Evolutionary conservation across 1,140 invertebrate species (phyloP), one percentile per base, ranked within the genome.

Genomic region (Cyphomyrmex costatus): DNA sequence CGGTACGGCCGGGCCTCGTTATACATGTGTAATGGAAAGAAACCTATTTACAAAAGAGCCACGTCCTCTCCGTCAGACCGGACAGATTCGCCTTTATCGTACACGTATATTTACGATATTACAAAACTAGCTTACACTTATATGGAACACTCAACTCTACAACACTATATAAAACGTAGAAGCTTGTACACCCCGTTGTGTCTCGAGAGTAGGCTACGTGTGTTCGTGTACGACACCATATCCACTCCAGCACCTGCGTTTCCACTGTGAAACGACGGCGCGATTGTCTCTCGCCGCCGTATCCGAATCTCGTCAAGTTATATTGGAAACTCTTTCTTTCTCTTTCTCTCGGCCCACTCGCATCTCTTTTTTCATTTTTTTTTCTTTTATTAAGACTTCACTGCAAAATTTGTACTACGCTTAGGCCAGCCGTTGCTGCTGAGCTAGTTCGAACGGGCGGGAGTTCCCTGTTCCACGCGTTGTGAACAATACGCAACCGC

Each of bases 371-470:
- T 78, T 27, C 46, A 42, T 86, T 19, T n/a, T 83, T 65, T 74
- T 46, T 42, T 16, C 49, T 83, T 86, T 46, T 83, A 49, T 63
- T 82, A 76, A 73, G 71, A 77, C 60, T 83, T 86, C 27, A 86
- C 58, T 84, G 70, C 71, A 90, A 91, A 90, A 90, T 91, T 91
- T 91, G 90, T 91, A 91, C 90, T 91, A 91, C 83, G 65, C 87
- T 91, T 91, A 91, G 90, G 90, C 90, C 90, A 90, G 74, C 83
- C 74, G 80, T 84, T 88, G 80, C 65, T 87, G 76, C 86, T 79
- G 61, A 71, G 65, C 89, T 89, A 90, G 73, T 85, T 58, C 66
- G 78, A 86, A 74, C 76, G 71, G 83, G 79, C 76, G 61, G 66
- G 71, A 74, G 73, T 77, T 86, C 27, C 33, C 63, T 78, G 30